phyloP scores from a whole-genome alignment of 1,140 invertebrate genomes.

The Arion vulgaris region DNA sequence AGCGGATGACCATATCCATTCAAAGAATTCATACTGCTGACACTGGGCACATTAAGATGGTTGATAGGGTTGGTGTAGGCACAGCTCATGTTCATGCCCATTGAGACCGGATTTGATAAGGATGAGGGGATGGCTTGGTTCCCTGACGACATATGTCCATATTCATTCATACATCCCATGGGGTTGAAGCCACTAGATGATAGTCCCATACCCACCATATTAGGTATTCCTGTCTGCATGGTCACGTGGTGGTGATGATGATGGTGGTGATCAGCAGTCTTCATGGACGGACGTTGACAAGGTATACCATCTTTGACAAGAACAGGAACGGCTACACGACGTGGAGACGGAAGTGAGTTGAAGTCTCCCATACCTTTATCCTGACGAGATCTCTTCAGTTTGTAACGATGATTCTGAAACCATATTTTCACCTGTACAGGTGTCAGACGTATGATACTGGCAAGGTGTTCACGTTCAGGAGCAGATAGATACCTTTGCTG shows the following conservation, averaged over 20 bases:
- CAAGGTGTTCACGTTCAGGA: slow-evolving; percentile 95
- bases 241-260: slow-evolving; percentile 49
- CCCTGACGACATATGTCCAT: slow-evolving; percentile 12
- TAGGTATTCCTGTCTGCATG: slow-evolving; percentile 44
- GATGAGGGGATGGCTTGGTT: slow-evolving; percentile 25
- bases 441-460: slow-evolving; percentile 91
- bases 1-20: slow-evolving; percentile 73
- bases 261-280: slow-evolving; percentile 48
- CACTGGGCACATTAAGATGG: slow-evolving; percentile 61
- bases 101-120: slow-evolving; percentile 53
- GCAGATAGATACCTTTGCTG: slow-evolving; percentile 97
- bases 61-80: slow-evolving; percentile 64
- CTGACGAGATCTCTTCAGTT: slow-evolving; percentile 79
- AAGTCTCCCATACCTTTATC: slow-evolving; percentile 69
- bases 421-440: slow-evolving; percentile 96
- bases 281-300: slow-evolving; percentile 54
- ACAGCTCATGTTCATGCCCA: slow-evolving; percentile 63
- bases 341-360: slow-evolving; percentile 75
- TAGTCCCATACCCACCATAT: slow-evolving; percentile 48
- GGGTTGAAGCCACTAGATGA: slow-evolving; percentile 44
- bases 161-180: slow-evolving; percentile 49
- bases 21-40: slow-evolving; percentile 70
- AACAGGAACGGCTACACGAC: slow-evolving; percentile 94
- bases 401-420: slow-evolving; percentile 87
- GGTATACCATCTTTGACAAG: slow-evolving; percentile 97